Conservation (phyloP, 2,888 invertebrate species). For the Actias luna region DNA sequence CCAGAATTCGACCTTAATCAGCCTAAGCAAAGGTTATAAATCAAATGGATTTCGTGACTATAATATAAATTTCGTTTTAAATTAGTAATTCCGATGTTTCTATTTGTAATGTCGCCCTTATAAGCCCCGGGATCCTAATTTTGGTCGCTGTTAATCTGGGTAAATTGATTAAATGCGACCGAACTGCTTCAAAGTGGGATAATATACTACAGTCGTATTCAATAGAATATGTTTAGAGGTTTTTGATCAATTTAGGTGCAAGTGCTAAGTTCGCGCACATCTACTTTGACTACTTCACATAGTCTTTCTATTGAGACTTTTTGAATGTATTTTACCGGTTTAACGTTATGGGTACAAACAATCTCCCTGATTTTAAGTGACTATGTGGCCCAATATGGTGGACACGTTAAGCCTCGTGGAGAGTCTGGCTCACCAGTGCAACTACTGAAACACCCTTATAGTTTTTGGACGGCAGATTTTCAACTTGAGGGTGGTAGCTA, state of each 20-base stretch:
- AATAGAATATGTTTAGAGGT: neutral
- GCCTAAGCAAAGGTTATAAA: neutral
- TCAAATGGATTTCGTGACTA: constrained; percentile 5
- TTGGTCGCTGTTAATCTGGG: constrained; percentile 2
- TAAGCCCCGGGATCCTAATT: constrained; percentile 4
- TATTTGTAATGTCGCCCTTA: neutral
- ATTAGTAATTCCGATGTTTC: constrained; percentile 6
- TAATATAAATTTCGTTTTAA: constrained; percentile 2
- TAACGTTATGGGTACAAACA: too few relatives aligned
- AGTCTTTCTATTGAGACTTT: too few relatives aligned
- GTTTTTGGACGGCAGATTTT: too few relatives aligned
- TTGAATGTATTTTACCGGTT: too few relatives aligned
- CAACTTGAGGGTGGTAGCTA: too few relatives aligned
- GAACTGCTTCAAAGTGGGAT: neutral
- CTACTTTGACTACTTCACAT: constrained; percentile 15
- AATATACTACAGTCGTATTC: neutral
- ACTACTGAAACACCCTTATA: too few relatives aligned
- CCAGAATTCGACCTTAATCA: neutral
- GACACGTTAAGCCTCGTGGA: too few relatives aligned
- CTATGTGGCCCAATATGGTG: too few relatives aligned
- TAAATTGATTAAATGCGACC: constrained; percentile 8
- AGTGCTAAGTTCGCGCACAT: neutral
- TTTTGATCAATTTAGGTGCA: neutral
- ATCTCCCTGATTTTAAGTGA: too few relatives aligned
- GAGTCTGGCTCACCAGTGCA: too few relatives aligned